Percentiles rank a stretch among this genome's conserved stretches.
These are phyloP conservation scores for Dipodomys merriami DNA, from an alignment of 2,113 vertebrate genomes.

Conservation along the genomic window DNA sequence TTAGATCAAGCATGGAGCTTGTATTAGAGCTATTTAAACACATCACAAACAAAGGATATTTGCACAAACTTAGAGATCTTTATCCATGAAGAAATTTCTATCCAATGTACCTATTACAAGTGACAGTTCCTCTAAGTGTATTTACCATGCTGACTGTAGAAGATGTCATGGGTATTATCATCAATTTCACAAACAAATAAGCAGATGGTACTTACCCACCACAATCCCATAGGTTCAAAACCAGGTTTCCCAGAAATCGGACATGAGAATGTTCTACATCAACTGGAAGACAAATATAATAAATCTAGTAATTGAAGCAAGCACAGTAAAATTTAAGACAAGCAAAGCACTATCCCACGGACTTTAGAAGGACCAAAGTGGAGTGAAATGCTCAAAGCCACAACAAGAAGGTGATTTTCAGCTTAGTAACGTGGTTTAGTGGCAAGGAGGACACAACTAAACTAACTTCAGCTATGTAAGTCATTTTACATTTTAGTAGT, in stretches of 20 bases:
- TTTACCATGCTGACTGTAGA: constrained; percentile 12
- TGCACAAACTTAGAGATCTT: constrained; percentile 53
- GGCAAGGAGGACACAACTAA: constrained; percentile 40
- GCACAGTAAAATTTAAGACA: constrained; percentile 40
- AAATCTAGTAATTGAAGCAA: constrained; percentile 51
- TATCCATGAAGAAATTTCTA: constrained; percentile 47
- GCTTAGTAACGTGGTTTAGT: constrained; percentile 71
- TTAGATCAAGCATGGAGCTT: background rate
- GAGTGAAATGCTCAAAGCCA: constrained; percentile 82
- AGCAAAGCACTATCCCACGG: constrained; percentile 55
- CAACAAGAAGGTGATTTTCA: constrained; percentile 75
- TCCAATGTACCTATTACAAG: constrained; percentile 37
- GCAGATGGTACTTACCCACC: constrained; percentile 91
- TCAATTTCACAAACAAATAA: background rate
- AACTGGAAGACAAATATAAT: constrained; percentile 88
- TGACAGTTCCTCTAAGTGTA: constrained; percentile 29
- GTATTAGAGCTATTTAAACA: constrained; percentile 29
- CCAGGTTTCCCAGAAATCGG: constrained; percentile 97
- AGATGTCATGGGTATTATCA: constrained; percentile 22
- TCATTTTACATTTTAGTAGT: constrained; percentile 71
- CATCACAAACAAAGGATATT: background rate
- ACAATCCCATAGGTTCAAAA: constrained; percentile 98
- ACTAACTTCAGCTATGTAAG: constrained; percentile 67
- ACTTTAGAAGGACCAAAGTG: constrained; percentile 77
- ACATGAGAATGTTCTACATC: constrained; percentile 99